Base-by-base conservation (phyloP, 2,113 vertebrate species). In the Protobothrops flavoviridis region DNA sequence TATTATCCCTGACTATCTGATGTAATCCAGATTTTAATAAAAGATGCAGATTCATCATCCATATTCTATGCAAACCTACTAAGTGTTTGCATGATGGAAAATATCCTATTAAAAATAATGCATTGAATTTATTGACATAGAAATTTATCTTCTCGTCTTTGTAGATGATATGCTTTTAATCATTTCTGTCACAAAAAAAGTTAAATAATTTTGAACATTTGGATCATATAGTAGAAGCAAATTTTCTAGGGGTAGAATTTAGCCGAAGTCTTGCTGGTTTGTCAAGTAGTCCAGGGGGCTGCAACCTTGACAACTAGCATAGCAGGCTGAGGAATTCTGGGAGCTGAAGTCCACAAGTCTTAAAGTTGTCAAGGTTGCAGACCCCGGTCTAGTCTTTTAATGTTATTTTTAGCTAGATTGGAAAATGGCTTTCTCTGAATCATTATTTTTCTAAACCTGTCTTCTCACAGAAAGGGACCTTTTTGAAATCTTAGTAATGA, bases 401-500 rank as follows among this genome's bases (percentile, higher is more conserved):
- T 93, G 91, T 88, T 91, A 88, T 94, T 94, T 64, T 89, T 93
- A 87, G 56, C 45, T 94, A 95, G 91, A 95, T 91, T 29, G 93
- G 24, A 95, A 59, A 69, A 48, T 4, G 56, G 2, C 13, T 17
- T 87, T 50, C 61, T 91, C n/a, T 93, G 48, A 94, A 92, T 92
- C 92, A 91, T 88, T 11, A 88, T 93, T 91, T 74, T 56, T 92
- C 33, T 94, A 94, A 93, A 95, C 95, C 92, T 93, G 85, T 94
- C 89, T 95, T 91, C 56, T 95, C 86, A 92, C 93, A 43, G 85
- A 95, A 96, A 94, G 87, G 89, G 50, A 91, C 39, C 74, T 94
- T 95, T 74, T 64, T 94, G 87, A 94, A 92, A 39, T 90, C 26
- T 93, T 87, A 89, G 86, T 89, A n/a, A 23, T 87, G 94, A 93